Conservation (phyloP, 2,797 vertebrate genomes). For the Philypnodon macrostomus region DNA sequence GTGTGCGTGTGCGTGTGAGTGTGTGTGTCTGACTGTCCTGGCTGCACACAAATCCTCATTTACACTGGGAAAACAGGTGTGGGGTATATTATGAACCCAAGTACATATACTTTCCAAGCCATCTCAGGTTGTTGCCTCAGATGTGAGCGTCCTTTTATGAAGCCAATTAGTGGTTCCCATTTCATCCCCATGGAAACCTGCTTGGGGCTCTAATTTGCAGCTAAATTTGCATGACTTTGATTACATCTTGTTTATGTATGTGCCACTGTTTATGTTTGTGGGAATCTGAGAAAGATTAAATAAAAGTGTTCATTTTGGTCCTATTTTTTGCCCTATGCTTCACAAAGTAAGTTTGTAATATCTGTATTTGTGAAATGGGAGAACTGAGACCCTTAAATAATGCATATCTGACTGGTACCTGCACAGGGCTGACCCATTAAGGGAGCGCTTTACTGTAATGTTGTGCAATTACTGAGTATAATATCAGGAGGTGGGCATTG, state of each 20-base stretch:
- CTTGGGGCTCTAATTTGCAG: conserved; percentile 70
- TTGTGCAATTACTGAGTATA: conserved; percentile 42
- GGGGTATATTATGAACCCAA: conserved; percentile 8
- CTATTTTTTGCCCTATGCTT: conserved; percentile 27
- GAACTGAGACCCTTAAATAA: conserved; percentile 56
- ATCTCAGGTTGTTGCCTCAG: conserved; percentile 66
- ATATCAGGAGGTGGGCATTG: conserved; percentile 28
- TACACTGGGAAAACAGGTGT: conserved; percentile 29
- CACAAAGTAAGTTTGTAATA: conserved; percentile 37
- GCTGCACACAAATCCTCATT: conserved; percentile 51
- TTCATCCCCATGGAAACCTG: conserved; percentile 74
- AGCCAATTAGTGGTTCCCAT: conserved; percentile 71
- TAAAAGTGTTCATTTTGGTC: conserved; percentile 15
- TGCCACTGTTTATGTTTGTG: conserved; percentile 33
- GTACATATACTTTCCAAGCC: conserved; percentile 34
- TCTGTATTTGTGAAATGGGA: conserved; percentile 53
- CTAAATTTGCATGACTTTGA: conserved; percentile 79
- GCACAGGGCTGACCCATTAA: conserved; percentile 49
- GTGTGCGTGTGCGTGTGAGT: no score
- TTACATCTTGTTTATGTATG: conserved; percentile 39
- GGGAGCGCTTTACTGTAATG: conserved; percentile 46
- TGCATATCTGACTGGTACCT: conserved; percentile 54
- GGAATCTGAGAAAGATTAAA: conserved; percentile 27
- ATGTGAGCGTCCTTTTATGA: conserved; percentile 69
- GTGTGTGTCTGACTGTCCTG: no score